Conservation (phyloP, 2,113 vertebrate species). For the Mormoops blainvillei region DNA sequence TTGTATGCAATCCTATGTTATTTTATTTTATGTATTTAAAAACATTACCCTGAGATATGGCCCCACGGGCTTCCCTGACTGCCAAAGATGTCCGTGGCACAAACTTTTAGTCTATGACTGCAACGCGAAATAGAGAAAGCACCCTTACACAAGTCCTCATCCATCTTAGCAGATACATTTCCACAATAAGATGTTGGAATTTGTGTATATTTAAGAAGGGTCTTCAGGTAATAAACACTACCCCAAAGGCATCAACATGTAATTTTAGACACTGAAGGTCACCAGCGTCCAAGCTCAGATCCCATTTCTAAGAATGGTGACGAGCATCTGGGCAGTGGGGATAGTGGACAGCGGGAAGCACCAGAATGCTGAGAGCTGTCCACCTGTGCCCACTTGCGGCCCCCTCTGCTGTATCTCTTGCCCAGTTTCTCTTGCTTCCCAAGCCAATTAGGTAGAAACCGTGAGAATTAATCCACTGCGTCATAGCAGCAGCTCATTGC, state of each 20-base stretch:
- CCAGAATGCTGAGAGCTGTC: no score
- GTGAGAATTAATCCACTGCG: constrained; percentile 13
- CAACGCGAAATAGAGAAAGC: background rate
- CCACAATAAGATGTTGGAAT: background rate
- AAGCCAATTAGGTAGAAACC: background rate
- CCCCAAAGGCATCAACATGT: background rate
- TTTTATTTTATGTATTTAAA: background rate
- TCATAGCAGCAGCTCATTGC: constrained; percentile 27
- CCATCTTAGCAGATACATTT: background rate
- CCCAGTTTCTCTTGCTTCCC: background rate
- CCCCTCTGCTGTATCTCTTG: background rate
- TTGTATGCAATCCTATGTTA: background rate
- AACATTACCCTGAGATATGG: background rate
- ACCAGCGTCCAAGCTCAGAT: background rate
- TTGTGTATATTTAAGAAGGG: background rate
- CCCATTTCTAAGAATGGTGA: background rate
- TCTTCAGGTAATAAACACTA: background rate
- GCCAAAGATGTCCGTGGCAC: background rate
- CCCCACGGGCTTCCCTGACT: background rate
- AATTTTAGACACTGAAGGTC: background rate
- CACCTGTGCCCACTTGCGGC: background rate
- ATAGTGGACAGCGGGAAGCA: background rate
- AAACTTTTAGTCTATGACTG: background rate
- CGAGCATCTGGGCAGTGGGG: background rate
- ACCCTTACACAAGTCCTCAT: background rate